Evolutionary conservation across 2,888 invertebrate genomes (phyloP), one percentile per base, ranked within the genome.

Genomic region (Chrysolina oricalcia): DNA sequence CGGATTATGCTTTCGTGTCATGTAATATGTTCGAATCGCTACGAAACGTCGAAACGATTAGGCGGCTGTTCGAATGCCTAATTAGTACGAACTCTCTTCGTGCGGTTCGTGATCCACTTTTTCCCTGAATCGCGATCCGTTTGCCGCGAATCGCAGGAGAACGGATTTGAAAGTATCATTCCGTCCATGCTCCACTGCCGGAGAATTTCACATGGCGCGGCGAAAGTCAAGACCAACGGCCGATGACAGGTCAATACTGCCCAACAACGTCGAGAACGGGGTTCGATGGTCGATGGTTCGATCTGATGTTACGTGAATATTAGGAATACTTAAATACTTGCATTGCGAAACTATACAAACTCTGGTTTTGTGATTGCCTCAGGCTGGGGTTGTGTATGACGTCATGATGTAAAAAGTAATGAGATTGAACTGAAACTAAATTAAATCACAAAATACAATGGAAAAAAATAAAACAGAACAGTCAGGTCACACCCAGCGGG

Each of bases 141-240:
- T 67, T 48, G 67, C 48, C 50, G 17, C 27, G 50, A 23, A 35
- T 35, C 67, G 27, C 46, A 19, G 27, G 67, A 67, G 67, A 67
- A 67, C 27, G 67, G 67, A 67, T 67, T 67, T 67, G 67, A 67
- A 67, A 67, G 67, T 67, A 67, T 27, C 27, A 66, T 23, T 66
- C 23, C 35, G 50, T 50, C 67, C 50, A 50, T 50, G 67, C 67
- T 67, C 67, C 17, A 67, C 35, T 67, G 23, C 23, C 5, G 17
- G 19, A 67, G 40, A 50, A 67, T 67, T 67, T 67, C 67, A 67
- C 67, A 50, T 27, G 66, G 43, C 27, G 2, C 17, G 67, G 67
- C 67, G 67, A 67, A 67, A 67, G 67, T 67, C 67, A 67, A 67
- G 67, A 48, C 67, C 67, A 67, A 67, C 35, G 67, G 67, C 67